phyloP scores from a whole-genome alignment of 2,888 invertebrate genomes.

The Cyrtodaria siliqua region DNA sequence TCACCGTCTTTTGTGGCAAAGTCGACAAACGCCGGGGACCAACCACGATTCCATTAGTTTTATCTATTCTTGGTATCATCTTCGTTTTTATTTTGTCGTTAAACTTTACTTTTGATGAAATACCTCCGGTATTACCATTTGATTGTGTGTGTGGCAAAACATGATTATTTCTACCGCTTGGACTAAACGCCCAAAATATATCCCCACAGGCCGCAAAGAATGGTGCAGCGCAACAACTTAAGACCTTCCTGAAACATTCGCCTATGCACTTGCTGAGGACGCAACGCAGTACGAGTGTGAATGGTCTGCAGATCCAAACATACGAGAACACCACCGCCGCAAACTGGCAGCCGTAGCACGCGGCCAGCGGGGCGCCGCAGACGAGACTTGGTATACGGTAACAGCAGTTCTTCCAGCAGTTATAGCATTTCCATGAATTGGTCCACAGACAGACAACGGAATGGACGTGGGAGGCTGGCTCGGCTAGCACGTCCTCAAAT shows the following conservation, averaged over 20 bases:
- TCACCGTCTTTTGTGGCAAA: no score
- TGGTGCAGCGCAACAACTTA: slow-evolving; percentile 10
- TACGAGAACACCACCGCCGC: slow-evolving; percentile 1
- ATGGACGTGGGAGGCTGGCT: slow-evolving; percentile 9
- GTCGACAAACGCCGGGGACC: no score
- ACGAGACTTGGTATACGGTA: slow-evolving; percentile 19
- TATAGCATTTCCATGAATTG: slow-evolving; percentile 25
- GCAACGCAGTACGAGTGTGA: no score
- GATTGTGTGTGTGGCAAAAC: not conserved
- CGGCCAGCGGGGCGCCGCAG: slow-evolving; percentile 13
- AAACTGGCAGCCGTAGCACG: slow-evolving; percentile 22
- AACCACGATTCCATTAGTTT: no score
- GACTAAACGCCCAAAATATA: slow-evolving; percentile 32
- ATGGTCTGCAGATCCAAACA: slow-evolving; percentile 35
- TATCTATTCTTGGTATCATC: slow-evolving; percentile 21
- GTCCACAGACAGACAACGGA: slow-evolving; percentile 28
- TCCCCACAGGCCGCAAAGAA: slow-evolving; percentile 9
- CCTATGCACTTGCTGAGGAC: no score
- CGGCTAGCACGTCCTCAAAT: slow-evolving; percentile 49
- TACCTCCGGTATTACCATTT: no score
- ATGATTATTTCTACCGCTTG: not conserved
- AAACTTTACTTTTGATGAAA: slow-evolving; percentile 20
- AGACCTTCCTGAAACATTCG: not conserved
- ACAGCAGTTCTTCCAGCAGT: slow-evolving; percentile 25
- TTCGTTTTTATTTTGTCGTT: slow-evolving; percentile 34